Percentiles rank a stretch among this genome's conserved stretches.
phyloP scores from a whole-genome alignment of 1,140 invertebrate species.

The Heliothis subflexa region DNA sequence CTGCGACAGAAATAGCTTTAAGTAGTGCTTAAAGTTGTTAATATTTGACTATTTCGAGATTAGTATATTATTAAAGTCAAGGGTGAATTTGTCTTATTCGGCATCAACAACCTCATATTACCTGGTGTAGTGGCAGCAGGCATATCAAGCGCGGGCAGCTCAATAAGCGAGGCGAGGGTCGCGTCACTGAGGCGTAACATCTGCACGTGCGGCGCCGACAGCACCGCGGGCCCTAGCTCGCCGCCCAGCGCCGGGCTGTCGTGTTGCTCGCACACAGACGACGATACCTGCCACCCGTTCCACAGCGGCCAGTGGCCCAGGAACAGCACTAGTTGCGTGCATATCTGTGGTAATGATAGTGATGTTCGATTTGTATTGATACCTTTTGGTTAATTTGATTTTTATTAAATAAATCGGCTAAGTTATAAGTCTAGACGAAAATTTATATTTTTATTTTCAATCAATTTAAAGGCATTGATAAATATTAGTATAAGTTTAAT shows the following conservation, averaged over 20 bases:
- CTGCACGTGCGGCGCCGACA: conserved; percentile 95
- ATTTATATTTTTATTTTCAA: too few species aligned
- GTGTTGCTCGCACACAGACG: conserved; percentile 96
- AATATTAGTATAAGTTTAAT: too few species aligned
- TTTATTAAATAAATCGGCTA: too few species aligned
- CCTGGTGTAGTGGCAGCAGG: conserved; percentile 93
- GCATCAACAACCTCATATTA: conserved; percentile 60
- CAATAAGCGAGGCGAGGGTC: conserved; percentile 96
- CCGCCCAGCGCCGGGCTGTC: conserved; percentile 91
- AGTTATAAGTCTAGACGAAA: too few species aligned
- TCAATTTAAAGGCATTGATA: too few species aligned
- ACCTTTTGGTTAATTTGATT: too few species aligned
- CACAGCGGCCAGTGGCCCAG: conserved; percentile 96
- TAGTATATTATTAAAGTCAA: too few species aligned
- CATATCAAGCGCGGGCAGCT: conserved; percentile 94
- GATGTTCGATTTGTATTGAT: neutral
- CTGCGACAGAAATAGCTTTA: too few species aligned
- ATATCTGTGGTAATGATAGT: conserved; percentile 86
- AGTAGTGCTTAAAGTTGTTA: too few species aligned
- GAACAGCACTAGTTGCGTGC: conserved; percentile 95
- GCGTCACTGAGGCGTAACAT: conserved; percentile 95
- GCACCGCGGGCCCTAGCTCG: conserved; percentile 92
- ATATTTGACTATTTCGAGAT: too few species aligned
- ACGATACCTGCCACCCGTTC: conserved; percentile 89
- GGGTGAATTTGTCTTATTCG: too few species aligned